Evolutionary conservation across 2,888 invertebrate genomes (phyloP).

Genomic region (Rhagophthalmus giganteus): DNA sequence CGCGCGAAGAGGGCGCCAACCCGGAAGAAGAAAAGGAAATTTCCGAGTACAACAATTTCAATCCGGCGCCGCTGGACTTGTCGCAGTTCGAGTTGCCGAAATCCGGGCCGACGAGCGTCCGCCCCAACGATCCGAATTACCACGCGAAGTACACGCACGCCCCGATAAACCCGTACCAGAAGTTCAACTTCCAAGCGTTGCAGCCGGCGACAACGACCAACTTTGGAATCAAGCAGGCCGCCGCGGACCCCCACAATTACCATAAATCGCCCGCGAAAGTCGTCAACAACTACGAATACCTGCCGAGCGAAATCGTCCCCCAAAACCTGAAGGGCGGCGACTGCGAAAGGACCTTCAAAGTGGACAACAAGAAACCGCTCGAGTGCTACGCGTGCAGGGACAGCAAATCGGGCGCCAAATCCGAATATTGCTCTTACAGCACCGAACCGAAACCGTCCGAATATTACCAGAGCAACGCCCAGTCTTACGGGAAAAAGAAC

Average conservation of each 20-base stretch:
- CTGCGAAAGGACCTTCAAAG: conserved; percentile 57
- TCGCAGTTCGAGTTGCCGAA: conserved; percentile 9
- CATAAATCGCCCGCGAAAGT: conserved; percentile 56
- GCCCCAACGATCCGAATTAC: background rate
- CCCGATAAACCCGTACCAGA: conserved; percentile 12
- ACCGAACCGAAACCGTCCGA: conserved; percentile 56
- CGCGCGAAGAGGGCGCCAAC: conserved; percentile 6
- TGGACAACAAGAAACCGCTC: conserved; percentile 50
- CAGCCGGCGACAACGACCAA: conserved; percentile 41
- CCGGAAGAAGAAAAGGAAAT: conserved; percentile 6
- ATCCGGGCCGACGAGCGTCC: too few species aligned
- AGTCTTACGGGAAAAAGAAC: conserved; percentile 52
- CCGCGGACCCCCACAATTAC: conserved; percentile 47
- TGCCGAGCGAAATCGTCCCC: conserved; percentile 24
- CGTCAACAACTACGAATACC: conserved; percentile 35
- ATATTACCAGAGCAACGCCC: conserved; percentile 50
- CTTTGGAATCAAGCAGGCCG: too few species aligned
- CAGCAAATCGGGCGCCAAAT: conserved; percentile 59
- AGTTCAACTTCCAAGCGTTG: conserved; percentile 50
- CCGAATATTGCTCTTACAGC: conserved; percentile 62
- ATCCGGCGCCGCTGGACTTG: conserved; percentile 11
- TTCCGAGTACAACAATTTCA: conserved; percentile 5
- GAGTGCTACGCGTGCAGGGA: conserved; percentile 62
- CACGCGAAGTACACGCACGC: conserved; percentile 11
- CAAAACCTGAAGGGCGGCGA: conserved; percentile 48